Evolutionary conservation across 2,888 invertebrate genomes (phyloP).

Genomic region (Meandrusa payeni): DNA sequence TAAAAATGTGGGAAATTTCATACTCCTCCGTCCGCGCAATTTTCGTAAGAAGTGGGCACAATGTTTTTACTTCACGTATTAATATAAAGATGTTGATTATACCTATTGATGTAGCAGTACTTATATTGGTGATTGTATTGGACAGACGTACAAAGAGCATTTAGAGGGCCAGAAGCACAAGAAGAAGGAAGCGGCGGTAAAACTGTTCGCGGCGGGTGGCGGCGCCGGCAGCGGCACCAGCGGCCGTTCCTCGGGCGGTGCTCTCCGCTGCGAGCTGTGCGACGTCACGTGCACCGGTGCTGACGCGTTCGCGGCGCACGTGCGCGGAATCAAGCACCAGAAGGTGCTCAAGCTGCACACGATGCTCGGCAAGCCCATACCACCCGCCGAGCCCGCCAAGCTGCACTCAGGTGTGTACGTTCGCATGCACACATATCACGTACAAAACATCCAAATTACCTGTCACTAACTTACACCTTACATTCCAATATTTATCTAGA

Average conservation of each 20-base stretch:
- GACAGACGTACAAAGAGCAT: slow-evolving; percentile 87
- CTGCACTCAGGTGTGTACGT: slow-evolving; percentile 69
- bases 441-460: too few relatives aligned
- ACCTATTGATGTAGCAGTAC: too few relatives aligned
- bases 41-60: too few relatives aligned
- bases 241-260: slow-evolving; percentile 60
- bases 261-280: slow-evolving; percentile 96
- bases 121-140: not conserved
- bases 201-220: slow-evolving; percentile 80
- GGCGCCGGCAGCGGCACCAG: slow-evolving; percentile 33
- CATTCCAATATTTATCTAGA: too few relatives aligned
- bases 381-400: slow-evolving; percentile 96
- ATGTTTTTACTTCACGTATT: too few relatives aligned
- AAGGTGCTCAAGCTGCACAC: slow-evolving; percentile 98
- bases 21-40: too few relatives aligned
- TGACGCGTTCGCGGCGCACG: slow-evolving; percentile 99
- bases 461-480: too few relatives aligned
- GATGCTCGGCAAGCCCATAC: slow-evolving; percentile 98
- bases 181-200: slow-evolving; percentile 93
- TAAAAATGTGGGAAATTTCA: too few relatives aligned
- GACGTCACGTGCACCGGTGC: slow-evolving; percentile 99
- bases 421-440: too few relatives aligned
- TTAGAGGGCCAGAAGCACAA: slow-evolving; percentile 99
- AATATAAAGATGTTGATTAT: too few relatives aligned
- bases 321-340: slow-evolving; percentile 98